Base-by-base conservation (phyloP, 2,888 invertebrate genomes). In the Blomia tropicalis region DNA sequence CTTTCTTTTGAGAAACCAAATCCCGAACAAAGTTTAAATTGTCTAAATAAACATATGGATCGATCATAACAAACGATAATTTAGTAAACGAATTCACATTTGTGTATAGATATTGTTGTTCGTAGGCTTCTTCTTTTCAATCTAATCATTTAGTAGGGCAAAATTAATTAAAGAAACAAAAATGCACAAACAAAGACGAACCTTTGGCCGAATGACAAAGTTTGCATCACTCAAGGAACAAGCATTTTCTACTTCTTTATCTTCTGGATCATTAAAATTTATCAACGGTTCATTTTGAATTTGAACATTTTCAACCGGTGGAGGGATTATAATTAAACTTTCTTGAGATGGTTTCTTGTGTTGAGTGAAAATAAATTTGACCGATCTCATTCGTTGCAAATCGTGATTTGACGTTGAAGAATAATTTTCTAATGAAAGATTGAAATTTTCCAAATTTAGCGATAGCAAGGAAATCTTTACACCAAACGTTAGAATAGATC, bases 1-100 rank as follows among this genome's bases (percentile, higher is more conserved):
- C 89, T 71, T 85, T 84, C 68, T 83, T 81, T 22, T 86, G 81
- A 68, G 81, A 79, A n/a, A 87, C 82, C 66, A 93, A 77, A 71
- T 86, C 84, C 71, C 87, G 88, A 63, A 92, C 81, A 67, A 83
- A 79, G 30, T 82, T 80, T 67, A 85, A 81, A 71, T 84, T 83
- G 69, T 83, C 60, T 54, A 81, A 68, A 84, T 82, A 47, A 91
- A 77, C 7, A 84, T 84, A 83, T 0, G 86, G 81, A 74, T 92
- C 91, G 1, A 89, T 80, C 47, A 47, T 19, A 47, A 47, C 19
- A 47, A n/a, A 22, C 2, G 47, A 22, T 5, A 47, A 47, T 25
- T 47, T 47, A 36, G 36, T 11, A 36, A 36, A 17, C 36, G 36
- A 7, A 36, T 36, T n/a, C n/a, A n/a, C n/a, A n/a, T n/a, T n/a